Evolutionary conservation across 2,113 vertebrate species (phyloP).

Genomic region (Hemiscyllium ocellatum): DNA sequence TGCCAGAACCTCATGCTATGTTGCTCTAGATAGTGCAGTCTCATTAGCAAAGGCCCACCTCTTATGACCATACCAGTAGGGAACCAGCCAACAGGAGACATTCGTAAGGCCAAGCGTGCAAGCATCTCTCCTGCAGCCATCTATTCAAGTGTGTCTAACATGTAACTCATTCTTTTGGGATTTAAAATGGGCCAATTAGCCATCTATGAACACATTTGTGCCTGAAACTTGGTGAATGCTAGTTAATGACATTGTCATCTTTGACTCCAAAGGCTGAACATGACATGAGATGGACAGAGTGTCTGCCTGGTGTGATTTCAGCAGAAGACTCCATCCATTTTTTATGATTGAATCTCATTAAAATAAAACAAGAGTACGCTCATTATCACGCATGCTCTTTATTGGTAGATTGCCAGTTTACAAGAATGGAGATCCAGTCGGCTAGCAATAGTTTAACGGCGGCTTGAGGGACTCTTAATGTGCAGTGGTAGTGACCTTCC

Average conservation of each 20-base stretch:
- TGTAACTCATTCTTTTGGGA: background rate
- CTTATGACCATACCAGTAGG: background rate
- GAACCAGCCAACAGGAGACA: no score
- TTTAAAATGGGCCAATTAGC: background rate
- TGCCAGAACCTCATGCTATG: background rate
- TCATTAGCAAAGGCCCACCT: background rate
- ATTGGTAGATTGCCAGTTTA: background rate
- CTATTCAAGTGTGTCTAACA: background rate
- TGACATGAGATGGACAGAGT: background rate
- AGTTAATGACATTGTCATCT: background rate
- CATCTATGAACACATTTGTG: background rate
- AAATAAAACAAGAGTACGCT: background rate
- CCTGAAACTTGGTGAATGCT: background rate
- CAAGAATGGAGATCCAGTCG: background rate
- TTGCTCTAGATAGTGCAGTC: background rate
- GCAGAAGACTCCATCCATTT: background rate
- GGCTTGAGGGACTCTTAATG: no score
- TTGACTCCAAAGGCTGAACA: background rate
- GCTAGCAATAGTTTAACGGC: no score
- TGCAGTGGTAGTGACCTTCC: no score
- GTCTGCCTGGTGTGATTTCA: background rate
- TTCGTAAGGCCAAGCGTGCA: background rate
- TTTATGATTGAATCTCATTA: background rate
- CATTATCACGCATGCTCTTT: background rate
- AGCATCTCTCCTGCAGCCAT: background rate